Evolutionary conservation across 2,888 invertebrate genomes (phyloP).

Genomic region (Tethea ocularis): DNA sequence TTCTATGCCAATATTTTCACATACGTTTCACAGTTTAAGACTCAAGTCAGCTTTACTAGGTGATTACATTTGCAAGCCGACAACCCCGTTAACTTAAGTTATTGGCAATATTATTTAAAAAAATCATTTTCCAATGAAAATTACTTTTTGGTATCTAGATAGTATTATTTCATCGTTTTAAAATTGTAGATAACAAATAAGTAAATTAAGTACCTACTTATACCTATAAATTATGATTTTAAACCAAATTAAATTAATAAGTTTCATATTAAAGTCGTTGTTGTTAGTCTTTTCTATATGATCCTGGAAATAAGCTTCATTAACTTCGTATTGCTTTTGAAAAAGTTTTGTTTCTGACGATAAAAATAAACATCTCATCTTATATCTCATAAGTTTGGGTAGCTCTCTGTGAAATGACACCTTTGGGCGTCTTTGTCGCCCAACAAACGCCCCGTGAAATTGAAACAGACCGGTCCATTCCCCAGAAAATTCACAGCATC

Average conservation of each 20-base stretch:
- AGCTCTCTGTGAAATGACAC: slow-evolving; percentile 76
- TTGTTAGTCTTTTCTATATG: no score
- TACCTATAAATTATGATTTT: no score
- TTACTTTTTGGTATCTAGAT: no score
- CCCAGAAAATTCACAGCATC: slow-evolving; percentile 58
- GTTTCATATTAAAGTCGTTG: no score
- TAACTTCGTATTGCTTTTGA: slow-evolving; percentile 9
- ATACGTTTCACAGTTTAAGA: slow-evolving; percentile 58
- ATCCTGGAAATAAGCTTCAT: background rate
- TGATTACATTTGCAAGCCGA: background rate
- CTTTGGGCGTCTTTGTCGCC: slow-evolving; percentile 78
- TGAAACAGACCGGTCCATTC: slow-evolving; percentile 75
- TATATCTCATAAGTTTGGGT: slow-evolving; percentile 68
- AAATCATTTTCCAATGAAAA: no score
- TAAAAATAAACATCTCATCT: slow-evolving; percentile 65
- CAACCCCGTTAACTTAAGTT: background rate
- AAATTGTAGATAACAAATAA: no score
- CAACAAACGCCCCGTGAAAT: slow-evolving; percentile 81
- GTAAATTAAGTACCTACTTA: no score
- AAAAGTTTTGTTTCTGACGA: slow-evolving; percentile 47
- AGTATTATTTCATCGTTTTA: no score
- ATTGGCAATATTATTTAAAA: no score
- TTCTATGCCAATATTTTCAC: slow-evolving; percentile 67
- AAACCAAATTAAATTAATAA: no score
- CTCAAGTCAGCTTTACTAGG: slow-evolving; percentile 25